phyloP scores from a whole-genome alignment of 2,888 invertebrate species.

The Electrophaes corylata region DNA sequence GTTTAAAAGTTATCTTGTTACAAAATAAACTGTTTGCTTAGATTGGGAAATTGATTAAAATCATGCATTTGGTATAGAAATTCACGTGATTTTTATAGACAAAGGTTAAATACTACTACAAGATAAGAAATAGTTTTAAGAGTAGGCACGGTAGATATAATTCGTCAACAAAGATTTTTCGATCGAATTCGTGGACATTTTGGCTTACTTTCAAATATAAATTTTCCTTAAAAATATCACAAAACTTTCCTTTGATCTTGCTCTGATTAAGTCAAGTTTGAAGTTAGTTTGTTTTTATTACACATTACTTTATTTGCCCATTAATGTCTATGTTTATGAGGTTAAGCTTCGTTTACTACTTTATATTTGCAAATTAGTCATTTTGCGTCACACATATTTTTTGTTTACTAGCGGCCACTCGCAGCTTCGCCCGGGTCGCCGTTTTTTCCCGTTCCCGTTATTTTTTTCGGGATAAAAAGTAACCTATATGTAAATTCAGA shows the following conservation, averaged over 20 bases:
- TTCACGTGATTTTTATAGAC: neutral
- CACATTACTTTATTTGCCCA: conserved; percentile 11
- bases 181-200: too few species aligned
- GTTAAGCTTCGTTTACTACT: neutral
- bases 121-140: too few species aligned
- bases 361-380: conserved; percentile 1
- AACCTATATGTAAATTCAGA: too few species aligned
- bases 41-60: neutral
- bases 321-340: conserved; percentile 5
- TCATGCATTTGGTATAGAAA: neutral
- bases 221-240: neutral
- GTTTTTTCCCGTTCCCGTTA: too few species aligned
- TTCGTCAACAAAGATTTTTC: too few species aligned
- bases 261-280: conserved; percentile 1
- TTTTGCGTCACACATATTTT: neutral
- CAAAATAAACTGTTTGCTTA: conserved; percentile 3
- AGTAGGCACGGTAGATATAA: too few species aligned
- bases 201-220: neutral
- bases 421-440: too few species aligned
- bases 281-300: conserved; percentile 8
- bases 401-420: too few species aligned
- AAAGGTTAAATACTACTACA: neutral
- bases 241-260: neutral
- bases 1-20: conserved; percentile 13
- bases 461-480: too few species aligned